Percentiles rank a stretch among this genome's conserved stretches.
These are phyloP conservation scores for Pelmatolapia mariae DNA, from an alignment of 2,113 vertebrate genomes.

Conservation along the genomic window DNA sequence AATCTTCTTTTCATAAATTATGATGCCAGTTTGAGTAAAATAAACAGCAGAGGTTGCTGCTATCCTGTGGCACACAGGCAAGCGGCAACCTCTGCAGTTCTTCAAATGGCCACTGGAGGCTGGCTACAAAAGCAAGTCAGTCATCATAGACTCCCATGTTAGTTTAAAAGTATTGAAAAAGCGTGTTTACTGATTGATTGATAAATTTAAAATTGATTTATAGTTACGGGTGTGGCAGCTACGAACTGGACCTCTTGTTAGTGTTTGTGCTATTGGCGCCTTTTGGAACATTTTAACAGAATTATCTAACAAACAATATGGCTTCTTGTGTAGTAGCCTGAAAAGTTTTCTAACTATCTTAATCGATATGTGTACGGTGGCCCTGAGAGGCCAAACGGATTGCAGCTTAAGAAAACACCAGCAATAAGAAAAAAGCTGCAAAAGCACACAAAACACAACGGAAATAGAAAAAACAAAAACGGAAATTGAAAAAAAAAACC, in stretches of 20 bases:
- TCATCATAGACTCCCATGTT: not conserved
- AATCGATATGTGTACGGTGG: not conserved
- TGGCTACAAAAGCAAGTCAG: not conserved
- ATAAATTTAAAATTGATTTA: not conserved
- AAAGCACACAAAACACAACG: not conserved
- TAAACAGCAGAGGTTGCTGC: not conserved
- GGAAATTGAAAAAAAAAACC: not conserved
- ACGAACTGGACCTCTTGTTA: fast-evolving
- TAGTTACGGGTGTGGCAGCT: not conserved
- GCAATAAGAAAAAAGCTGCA: not conserved
- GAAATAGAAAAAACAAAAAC: not conserved
- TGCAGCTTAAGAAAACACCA: not conserved
- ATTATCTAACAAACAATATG: not conserved
- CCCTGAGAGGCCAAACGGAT: not conserved
- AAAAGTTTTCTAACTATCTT: not conserved
- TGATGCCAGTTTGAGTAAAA: not conserved
- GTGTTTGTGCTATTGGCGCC: not conserved
- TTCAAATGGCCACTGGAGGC: not conserved
- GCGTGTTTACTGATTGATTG: not conserved
- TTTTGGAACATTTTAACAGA: not conserved
- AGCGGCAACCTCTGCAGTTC: not conserved
- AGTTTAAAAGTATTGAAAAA: not conserved
- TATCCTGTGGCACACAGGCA: not conserved
- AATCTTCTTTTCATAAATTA: not conserved
- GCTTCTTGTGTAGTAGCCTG: not conserved